Evolutionary conservation across 2,797 vertebrate genomes (phyloP).

Genomic region (Protosalanx chinensis): DNA sequence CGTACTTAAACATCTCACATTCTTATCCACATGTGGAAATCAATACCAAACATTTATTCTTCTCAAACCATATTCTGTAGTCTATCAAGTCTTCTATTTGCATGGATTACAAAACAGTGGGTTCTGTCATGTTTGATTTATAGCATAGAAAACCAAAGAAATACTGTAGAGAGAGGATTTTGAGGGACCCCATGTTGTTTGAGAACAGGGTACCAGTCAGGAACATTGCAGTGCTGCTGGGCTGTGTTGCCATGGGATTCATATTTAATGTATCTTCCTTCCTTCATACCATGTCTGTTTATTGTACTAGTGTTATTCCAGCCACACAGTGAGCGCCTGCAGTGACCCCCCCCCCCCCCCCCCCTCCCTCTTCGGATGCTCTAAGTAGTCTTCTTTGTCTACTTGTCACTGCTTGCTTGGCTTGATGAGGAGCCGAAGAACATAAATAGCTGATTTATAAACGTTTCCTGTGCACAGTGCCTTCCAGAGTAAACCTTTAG

Average conservation of each 20-base stretch:
- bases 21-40: too few relatives aligned
- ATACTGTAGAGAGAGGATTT: neutral
- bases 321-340: conserved; percentile 24
- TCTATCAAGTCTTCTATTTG: too few relatives aligned
- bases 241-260: conserved; percentile 35
- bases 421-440: conserved; percentile 23
- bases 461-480: conserved; percentile 29
- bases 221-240: conserved; percentile 19
- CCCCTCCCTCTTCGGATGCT: conserved; percentile 15
- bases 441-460: conserved; percentile 30
- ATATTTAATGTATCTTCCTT: conserved; percentile 31
- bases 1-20: neutral
- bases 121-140: too few relatives aligned
- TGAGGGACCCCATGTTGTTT: neutral
- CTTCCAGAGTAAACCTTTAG: conserved; percentile 23
- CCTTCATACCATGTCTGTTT: conserved; percentile 31
- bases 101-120: too few relatives aligned
- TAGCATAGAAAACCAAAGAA: too few relatives aligned
- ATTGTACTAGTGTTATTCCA: conserved; percentile 30
- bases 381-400: conserved; percentile 28
- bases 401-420: conserved; percentile 32
- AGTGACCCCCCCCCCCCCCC: conserved; percentile 26
- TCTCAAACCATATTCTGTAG: too few relatives aligned
- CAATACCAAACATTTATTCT: too few relatives aligned
- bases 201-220: conserved; percentile 9